Conservation (phyloP, 53 echinoderm and acorn worm species). For the Astropecten irregularis region DNA sequence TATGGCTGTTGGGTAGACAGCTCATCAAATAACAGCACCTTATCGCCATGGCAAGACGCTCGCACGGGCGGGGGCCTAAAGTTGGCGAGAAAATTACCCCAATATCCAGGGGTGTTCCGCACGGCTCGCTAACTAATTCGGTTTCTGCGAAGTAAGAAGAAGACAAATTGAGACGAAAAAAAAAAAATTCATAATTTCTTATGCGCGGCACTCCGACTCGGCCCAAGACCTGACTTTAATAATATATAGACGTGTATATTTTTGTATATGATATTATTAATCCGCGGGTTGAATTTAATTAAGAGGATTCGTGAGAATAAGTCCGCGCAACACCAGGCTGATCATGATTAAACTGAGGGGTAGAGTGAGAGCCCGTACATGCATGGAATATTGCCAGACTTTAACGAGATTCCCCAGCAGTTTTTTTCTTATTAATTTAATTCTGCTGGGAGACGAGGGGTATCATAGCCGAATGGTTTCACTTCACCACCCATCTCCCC, state of each 20-base stretch:
- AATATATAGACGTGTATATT: too few species aligned
- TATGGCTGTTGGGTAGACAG: too few species aligned
- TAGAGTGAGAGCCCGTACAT: background rate
- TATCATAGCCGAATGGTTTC: background rate
- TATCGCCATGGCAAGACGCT: too few species aligned
- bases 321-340: constrained; percentile 25
- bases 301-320: constrained; percentile 32
- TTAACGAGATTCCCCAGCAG: constrained; percentile 33
- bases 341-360: constrained; percentile 46
- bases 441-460: constrained; percentile 1
- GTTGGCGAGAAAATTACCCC: too few species aligned
- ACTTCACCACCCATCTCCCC: background rate
- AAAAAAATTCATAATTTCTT: background rate
- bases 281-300: constrained; percentile 46
- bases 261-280: constrained; percentile 2
- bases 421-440: constrained; percentile 23
- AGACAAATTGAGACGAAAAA: too few species aligned
- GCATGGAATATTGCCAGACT: background rate
- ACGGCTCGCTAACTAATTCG: too few species aligned
- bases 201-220: background rate
- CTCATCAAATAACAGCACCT: too few species aligned
- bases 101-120: background rate
- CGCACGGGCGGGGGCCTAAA: too few species aligned
- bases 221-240: too few species aligned
- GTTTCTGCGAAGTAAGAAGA: too few species aligned